Evolutionary conservation across 2,113 vertebrate species (phyloP).

Genomic region (Daubentonia madagascariensis): DNA sequence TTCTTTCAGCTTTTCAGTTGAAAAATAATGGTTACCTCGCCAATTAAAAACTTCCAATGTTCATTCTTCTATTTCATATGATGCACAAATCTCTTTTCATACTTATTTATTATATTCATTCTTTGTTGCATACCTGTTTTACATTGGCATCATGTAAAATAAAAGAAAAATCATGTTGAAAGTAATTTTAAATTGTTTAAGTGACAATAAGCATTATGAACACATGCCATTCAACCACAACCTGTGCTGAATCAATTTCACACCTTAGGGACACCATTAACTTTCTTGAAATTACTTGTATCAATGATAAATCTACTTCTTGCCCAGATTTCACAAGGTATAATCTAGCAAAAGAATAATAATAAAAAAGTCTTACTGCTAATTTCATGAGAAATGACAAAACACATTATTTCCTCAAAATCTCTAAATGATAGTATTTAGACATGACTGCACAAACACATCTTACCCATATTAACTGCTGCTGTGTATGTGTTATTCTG

Average conservation of each 20-base stretch:
- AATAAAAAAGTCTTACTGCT: not conserved
- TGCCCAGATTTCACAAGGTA: not conserved
- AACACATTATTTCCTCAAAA: not conserved
- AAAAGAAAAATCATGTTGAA: not conserved
- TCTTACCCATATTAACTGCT: not conserved
- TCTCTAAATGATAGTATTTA: not conserved
- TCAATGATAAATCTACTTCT: not conserved
- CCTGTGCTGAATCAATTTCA: not conserved
- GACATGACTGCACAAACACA: not conserved
- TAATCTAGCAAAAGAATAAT: not conserved
- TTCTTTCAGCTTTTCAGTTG: not conserved
- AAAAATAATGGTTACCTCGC: not conserved
- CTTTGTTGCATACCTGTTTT: not conserved
- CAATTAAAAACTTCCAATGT: not conserved
- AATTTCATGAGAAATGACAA: constrained; percentile 16
- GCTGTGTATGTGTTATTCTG: not conserved
- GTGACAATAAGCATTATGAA: not conserved
- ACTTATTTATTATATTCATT: not conserved
- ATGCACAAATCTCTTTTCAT: not conserved
- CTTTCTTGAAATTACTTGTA: not conserved
- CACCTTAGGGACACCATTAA: not conserved
- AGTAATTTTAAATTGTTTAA: not conserved
- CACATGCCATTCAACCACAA: not conserved
- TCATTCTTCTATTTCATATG: not conserved
- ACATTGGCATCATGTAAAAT: not conserved